Evolutionary conservation across 2,797 vertebrate genomes (phyloP).

Genomic region (Helarctos malayanus): DNA sequence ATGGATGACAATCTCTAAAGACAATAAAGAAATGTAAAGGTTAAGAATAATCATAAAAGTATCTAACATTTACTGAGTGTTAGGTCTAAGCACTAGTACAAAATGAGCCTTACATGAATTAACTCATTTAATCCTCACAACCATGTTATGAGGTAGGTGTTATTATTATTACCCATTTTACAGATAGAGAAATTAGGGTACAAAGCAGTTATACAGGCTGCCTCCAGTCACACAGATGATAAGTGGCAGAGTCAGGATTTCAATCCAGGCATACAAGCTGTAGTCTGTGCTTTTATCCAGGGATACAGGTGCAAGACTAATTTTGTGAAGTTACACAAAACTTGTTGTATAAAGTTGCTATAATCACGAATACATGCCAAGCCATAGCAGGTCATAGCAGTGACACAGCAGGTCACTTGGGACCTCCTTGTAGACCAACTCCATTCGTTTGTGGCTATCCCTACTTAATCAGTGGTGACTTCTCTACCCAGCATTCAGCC

Average conservation of each 20-base stretch:
- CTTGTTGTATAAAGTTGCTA: neutral
- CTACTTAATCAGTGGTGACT: neutral
- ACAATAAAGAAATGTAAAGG: slow-evolving; percentile 21
- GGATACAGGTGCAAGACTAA: neutral
- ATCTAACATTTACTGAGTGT: neutral
- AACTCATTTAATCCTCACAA: slow-evolving; percentile 12
- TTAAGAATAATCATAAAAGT: slow-evolving; percentile 47
- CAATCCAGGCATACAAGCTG: neutral
- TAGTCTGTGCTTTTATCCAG: neutral
- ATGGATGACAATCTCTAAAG: slow-evolving; percentile 22
- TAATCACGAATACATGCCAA: neutral
- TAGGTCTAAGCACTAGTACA: neutral
- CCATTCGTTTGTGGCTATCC: neutral
- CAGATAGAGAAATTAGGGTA: neutral
- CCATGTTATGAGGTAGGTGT: neutral
- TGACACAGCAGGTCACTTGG: neutral
- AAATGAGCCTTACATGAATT: slow-evolving; percentile 54
- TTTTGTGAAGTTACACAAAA: slow-evolving; percentile 30
- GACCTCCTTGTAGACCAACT: neutral
- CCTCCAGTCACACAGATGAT: neutral
- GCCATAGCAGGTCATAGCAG: neutral
- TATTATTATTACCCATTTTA: slow-evolving; percentile 36
- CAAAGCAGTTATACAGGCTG: slow-evolving; percentile 11
- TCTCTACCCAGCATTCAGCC: neutral
- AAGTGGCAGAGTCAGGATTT: neutral